Conservation (phyloP, 2,113 vertebrate genomes). For the Noturus placidus region DNA sequence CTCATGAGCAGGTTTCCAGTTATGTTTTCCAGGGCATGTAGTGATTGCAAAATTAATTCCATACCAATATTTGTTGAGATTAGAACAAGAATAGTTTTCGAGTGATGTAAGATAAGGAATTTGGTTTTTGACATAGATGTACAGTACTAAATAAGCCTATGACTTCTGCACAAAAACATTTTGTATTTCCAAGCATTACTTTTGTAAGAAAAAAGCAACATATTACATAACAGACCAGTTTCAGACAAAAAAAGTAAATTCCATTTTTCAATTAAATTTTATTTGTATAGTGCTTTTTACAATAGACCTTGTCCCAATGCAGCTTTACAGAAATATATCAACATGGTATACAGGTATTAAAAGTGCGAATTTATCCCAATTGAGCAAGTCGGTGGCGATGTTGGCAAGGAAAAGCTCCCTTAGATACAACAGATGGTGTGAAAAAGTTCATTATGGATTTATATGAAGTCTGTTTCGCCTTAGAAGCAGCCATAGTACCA, state of each 20-base stretch:
- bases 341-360: no score
- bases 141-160: background rate
- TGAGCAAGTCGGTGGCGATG: no score
- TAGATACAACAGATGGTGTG: no score
- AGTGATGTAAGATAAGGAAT: constrained; percentile 54
- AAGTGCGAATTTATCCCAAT: no score
- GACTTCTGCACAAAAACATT: background rate
- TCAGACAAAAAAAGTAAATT: background rate
- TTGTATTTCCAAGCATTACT: background rate
- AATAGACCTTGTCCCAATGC: no score
- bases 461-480: no score
- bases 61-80: constrained; percentile 43
- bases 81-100: constrained; percentile 47
- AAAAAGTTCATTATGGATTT: no score
- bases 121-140: constrained; percentile 8
- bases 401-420: no score
- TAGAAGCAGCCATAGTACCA: no score
- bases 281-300: no score
- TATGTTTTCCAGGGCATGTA: background rate
- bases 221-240: background rate
- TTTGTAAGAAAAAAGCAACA: background rate
- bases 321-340: no score
- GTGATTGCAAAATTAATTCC: constrained; percentile 13
- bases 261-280: no score
- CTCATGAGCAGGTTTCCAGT: background rate